phyloP scores from a whole-genome alignment of 1,140 invertebrate genomes.

The Calycopis cecrops region DNA sequence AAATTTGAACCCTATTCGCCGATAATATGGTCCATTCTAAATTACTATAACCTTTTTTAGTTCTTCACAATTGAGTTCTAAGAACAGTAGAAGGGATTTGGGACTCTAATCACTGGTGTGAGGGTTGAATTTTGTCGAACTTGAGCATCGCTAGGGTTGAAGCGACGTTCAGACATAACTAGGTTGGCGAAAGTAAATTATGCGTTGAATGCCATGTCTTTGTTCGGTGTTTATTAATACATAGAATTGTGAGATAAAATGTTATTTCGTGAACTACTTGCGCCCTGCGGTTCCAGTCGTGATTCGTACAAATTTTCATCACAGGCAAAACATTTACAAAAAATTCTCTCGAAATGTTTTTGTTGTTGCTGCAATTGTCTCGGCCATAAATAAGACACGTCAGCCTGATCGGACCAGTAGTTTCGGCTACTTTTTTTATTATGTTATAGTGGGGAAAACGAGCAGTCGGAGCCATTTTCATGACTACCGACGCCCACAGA shows the following conservation, averaged over 20 bases:
- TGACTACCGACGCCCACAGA: too few relatives aligned
- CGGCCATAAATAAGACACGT: too few relatives aligned
- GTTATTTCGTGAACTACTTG: too few relatives aligned
- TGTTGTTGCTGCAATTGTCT: too few relatives aligned
- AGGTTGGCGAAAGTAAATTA: slow-evolving; percentile 6
- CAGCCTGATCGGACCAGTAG: too few relatives aligned
- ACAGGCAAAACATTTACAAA: too few relatives aligned
- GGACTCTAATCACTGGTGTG: not conserved
- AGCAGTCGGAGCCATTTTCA: too few relatives aligned
- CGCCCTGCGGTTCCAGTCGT: too few relatives aligned
- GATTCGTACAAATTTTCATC: too few relatives aligned
- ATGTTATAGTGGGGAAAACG: too few relatives aligned
- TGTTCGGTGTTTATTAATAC: slow-evolving; percentile 6
- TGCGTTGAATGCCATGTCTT: slow-evolving; percentile 3
- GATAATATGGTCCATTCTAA: not conserved
- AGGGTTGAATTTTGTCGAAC: not conserved
- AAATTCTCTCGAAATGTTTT: too few relatives aligned
- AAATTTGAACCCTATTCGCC: not conserved
- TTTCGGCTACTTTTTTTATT: too few relatives aligned
- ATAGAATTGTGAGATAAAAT: not conserved
- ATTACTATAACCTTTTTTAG: slow-evolving; percentile 2
- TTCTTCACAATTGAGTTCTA: slow-evolving; percentile 8
- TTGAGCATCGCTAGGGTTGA: not conserved
- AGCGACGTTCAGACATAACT: not conserved
- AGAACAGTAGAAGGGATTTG: not conserved